Evolutionary conservation across 2,797 vertebrate species (phyloP).

Genomic region (Chelon auratus): DNA sequence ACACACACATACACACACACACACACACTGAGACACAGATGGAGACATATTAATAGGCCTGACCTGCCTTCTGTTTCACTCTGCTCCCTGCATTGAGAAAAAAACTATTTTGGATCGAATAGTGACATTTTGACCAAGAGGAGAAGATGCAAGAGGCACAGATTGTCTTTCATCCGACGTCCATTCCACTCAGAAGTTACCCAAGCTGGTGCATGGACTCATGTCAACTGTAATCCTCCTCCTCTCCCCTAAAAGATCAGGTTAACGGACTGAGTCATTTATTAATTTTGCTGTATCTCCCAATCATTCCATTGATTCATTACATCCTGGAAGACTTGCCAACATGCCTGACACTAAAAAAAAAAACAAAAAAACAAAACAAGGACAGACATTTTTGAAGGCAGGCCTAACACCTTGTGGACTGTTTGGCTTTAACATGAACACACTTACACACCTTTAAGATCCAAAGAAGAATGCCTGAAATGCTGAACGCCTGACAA

Average conservation of each 20-base stretch:
- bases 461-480: conserved; percentile 81
- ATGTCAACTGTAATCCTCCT: conserved; percentile 42
- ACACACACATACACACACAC: conserved; percentile 23
- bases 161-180: conserved; percentile 28
- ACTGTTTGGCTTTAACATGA: conserved; percentile 54
- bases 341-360: conserved; percentile 57
- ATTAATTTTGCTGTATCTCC: conserved; percentile 50
- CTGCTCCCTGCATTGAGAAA: conserved; percentile 24
- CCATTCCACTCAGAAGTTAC: conserved; percentile 47
- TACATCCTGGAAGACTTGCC: conserved; percentile 53
- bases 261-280: conserved; percentile 43
- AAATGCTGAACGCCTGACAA: conserved; percentile 72
- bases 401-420: conserved; percentile 33
- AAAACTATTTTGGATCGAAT: conserved; percentile 35
- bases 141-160: conserved; percentile 17
- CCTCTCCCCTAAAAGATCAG: conserved; percentile 37
- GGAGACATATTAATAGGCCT: conserved; percentile 26
- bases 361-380: conserved; percentile 27
- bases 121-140: conserved; percentile 21
- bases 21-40: conserved; percentile 1
- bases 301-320: conserved; percentile 50
- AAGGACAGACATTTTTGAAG: conserved; percentile 12
- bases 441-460: conserved; percentile 62
- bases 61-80: conserved; percentile 31
- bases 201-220: conserved; percentile 64